Evolutionary conservation across 64 coral and sea anemone genomes (phyloP).

Genomic region (Catalaphyllia jardinei): DNA sequence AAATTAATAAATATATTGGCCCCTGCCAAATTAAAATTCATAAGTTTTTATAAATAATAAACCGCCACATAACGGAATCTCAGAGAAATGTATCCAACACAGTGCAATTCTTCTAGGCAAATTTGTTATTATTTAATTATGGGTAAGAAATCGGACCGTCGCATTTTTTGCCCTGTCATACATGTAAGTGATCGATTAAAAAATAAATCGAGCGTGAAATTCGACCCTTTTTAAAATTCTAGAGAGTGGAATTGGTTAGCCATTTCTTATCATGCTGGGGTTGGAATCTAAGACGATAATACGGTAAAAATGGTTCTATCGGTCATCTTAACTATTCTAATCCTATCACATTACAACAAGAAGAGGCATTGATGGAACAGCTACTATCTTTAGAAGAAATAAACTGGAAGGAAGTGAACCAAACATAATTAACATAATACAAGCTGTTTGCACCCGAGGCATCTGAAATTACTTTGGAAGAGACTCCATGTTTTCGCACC

Average conservation of each 20-base stretch:
- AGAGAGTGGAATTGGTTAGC: background rate
- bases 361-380: background rate
- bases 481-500: too few species aligned
- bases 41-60: background rate
- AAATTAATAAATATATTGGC: background rate
- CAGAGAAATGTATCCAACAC: background rate
- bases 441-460: too few species aligned
- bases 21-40: background rate
- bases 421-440: too few species aligned
- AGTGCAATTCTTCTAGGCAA: too few species aligned
- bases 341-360: constrained; percentile 1
- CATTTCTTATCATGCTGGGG: too few species aligned
- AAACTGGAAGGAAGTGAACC: background rate
- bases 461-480: too few species aligned
- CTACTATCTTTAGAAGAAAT: background rate
- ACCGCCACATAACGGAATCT: background rate
- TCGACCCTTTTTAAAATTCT: background rate
- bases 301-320: background rate
- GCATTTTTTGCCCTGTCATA: background rate
- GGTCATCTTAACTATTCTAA: background rate
- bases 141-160: too few species aligned
- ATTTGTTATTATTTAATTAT: too few species aligned
- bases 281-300: background rate
- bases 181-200: background rate
- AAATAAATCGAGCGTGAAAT: background rate